Evolutionary conservation across 2,113 vertebrate genomes (phyloP), one percentile per base, ranked within the genome.

Genomic region (Colaptes auratus): DNA sequence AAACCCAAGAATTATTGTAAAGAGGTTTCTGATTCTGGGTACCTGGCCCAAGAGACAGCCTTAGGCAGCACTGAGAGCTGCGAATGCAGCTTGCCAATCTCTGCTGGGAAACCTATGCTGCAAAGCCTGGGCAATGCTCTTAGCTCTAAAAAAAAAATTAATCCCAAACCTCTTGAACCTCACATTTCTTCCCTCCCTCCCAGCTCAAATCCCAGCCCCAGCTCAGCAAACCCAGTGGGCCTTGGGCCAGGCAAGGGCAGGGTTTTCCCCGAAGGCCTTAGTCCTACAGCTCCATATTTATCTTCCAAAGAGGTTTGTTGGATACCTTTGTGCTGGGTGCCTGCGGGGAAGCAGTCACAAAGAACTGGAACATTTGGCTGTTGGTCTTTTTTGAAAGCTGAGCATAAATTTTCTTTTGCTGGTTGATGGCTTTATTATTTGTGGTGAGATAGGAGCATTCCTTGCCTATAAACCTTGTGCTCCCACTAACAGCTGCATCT

Each of bases 281-380:
- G 55, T 63, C n/a, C 71, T 91, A 30, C 72, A 86, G 64, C 42
- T 81, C 88, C 36, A 14, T 71, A 64, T 90, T 94, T 90, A 93
- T 90, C 76, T 88, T 78, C 60, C 64, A 71, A 71, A 79, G 87
- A 67, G 65, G 78, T 42, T 4, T 8, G 53, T 74, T 1, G 2
- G 71, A 91, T 31, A 88, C n/a, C 60, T 53, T 60, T 67, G 56
- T 80, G 44, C 67, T 70, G 66, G 25, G 65, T 0, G 23, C 66
- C 74, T 84, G 81, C 84, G 89, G 92, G 78, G 93, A 91, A 95
- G 85, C 27, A 28, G 55, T 95, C 59, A 70, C 10, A 7, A 92
- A 80, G 72, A 69, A 56, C 75, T 66, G 46, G 24, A 66, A 21
- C 33, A 77, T 83, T 92, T 88, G 82, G 59, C 33, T 66, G 16